phyloP scores from a whole-genome alignment of 2,888 invertebrate genomes.

The Pherbina coryleti region DNA sequence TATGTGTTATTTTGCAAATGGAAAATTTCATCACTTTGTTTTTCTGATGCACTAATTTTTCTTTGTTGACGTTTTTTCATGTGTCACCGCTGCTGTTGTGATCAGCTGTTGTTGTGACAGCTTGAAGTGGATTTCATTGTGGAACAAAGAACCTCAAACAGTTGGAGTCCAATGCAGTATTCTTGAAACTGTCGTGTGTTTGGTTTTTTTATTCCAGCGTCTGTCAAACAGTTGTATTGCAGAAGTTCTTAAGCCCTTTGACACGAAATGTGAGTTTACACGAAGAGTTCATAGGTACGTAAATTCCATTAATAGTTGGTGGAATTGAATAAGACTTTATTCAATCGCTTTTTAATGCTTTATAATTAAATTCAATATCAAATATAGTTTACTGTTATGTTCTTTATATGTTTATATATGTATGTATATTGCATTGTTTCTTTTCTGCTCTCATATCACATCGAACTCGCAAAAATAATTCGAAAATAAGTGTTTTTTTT shows the following conservation, averaged over 20 bases:
- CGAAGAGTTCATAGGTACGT: no score
- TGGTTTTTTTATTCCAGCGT: neutral
- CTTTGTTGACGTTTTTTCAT: slow-evolving; percentile 28
- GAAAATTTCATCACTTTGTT: neutral
- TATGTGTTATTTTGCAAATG: neutral
- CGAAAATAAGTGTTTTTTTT: no score
- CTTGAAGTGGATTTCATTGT: neutral
- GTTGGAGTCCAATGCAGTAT: neutral
- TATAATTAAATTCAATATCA: no score
- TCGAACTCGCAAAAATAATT: no score
- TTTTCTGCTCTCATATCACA: no score
- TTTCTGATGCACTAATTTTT: slow-evolving; percentile 7
- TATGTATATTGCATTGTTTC: no score
- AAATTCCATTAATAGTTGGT: no score
- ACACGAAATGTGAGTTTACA: no score
- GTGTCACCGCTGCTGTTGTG: neutral
- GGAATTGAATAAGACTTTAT: no score
- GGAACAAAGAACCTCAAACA: neutral
- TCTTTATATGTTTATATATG: no score
- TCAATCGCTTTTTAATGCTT: no score
- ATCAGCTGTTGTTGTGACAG: slow-evolving; percentile 8
- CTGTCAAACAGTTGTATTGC: neutral
- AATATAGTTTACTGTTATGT: no score
- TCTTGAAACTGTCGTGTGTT: neutral
- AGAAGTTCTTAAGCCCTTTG: neutral